Evolutionary conservation across 1,140 invertebrate species (phyloP), one percentile per base, ranked within the genome.

Genomic region (Monochamus saltuarius): DNA sequence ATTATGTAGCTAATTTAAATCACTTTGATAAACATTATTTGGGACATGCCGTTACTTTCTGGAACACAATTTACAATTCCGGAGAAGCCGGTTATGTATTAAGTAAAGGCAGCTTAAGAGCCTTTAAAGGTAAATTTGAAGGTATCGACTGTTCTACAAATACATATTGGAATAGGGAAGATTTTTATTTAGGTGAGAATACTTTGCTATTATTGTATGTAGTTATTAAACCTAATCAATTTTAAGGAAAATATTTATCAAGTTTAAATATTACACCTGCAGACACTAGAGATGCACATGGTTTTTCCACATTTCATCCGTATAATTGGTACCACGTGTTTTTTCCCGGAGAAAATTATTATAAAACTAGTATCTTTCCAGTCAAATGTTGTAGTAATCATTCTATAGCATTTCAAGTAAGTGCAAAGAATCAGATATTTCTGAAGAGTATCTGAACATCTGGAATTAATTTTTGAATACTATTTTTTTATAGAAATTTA

Each of bases 341-440:
- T 49, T 68, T 64, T 56, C 64, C 68, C 17, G 64, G 59, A 19
- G 65, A 66, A 29, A 66, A 50, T 61, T 63, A 70, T 51, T 67
- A 70, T 46, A 65, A 64, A 56, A 46, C 43, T 17, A 71, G 64
- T 50, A 39, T 69, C 8, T 74, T 65, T 65, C 68, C 70, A 13
- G 49, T 61, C n/a, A 65, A 58, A 40, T 74, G 73, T 62, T 74
- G 73, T 57, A 74, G 73, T 61, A 66, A 55, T 14, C 43, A 64
- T 19, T 62, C 68, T 10, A 65, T 74, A 34, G 65, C 70, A 17
- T 74, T 74, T 50, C 66, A 74, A 56, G 73, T 73, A 43, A 54
- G 56, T 59, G 14, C 59, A 19, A 37, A 34, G 50, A 7, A 10
- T 11, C 36, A 11, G 40, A 50, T n/a, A n/a, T n/a, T n/a, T n/a